Evolutionary conservation across 2,888 invertebrate genomes (phyloP).

Genomic region (Deroplatys truncata): DNA sequence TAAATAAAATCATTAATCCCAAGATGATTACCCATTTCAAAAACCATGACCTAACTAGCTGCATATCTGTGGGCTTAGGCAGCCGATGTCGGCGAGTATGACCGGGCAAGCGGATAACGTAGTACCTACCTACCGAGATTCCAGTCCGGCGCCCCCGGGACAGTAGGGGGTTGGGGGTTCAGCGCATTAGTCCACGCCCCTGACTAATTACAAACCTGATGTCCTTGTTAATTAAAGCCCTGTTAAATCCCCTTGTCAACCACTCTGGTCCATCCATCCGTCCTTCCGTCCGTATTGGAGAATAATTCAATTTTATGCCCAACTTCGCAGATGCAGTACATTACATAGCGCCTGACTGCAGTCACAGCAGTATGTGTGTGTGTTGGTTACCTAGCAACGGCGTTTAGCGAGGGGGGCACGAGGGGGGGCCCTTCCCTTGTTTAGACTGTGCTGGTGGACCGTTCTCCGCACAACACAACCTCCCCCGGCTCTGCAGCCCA

Average conservation of each 20-base stretch:
- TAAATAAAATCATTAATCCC: too few species aligned
- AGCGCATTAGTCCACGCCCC: constrained; percentile 18
- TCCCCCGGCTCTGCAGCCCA: not conserved
- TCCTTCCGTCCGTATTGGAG: constrained; percentile 19
- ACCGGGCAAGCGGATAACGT: not conserved
- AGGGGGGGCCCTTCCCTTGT: not conserved
- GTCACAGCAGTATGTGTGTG: not conserved
- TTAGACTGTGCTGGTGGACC: not conserved
- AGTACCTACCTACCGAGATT: not conserved
- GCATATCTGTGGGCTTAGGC: not conserved
- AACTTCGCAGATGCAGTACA: constrained; percentile 19
- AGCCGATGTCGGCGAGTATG: not conserved
- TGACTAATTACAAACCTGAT: constrained; percentile 24
- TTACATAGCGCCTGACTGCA: not conserved
- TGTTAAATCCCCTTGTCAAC: constrained; percentile 29
- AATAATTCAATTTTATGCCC: constrained; percentile 30
- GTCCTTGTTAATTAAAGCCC: constrained; percentile 29
- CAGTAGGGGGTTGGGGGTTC: not conserved
- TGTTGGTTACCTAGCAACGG: constrained; percentile 1
- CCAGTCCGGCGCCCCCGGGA: not conserved
- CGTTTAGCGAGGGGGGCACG: not conserved
- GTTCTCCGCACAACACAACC: not conserved
- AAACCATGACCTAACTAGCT: too few species aligned
- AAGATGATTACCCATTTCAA: too few species aligned
- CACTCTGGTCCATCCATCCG: not conserved